phyloP scores from a whole-genome alignment of 2,113 vertebrate genomes.

The Athene cunicularia region DNA sequence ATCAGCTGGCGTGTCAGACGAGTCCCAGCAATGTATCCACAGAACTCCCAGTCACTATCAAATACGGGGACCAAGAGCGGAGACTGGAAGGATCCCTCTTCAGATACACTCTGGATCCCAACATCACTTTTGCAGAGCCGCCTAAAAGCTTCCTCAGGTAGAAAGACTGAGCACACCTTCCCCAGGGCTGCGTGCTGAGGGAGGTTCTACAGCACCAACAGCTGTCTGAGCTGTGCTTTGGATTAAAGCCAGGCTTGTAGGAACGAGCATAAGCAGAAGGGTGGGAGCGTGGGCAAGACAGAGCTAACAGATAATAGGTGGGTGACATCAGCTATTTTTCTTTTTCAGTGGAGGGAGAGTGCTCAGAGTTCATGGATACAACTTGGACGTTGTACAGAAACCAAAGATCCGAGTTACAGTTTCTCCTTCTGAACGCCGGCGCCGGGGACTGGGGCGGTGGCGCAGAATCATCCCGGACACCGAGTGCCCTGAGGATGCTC shows the following conservation, averaged over 20 bases:
- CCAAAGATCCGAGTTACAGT: constrained; percentile 88
- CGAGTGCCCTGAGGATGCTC: constrained; percentile 70
- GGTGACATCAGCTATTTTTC: not conserved
- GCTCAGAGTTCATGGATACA: constrained; percentile 85
- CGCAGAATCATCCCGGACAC: constrained; percentile 78
- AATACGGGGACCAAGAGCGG: constrained; percentile 82
- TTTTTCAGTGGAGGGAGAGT: constrained; percentile 88
- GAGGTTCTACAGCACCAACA: not conserved
- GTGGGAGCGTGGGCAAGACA: not conserved
- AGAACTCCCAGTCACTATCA: constrained; percentile 81
- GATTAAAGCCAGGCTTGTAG: not conserved
- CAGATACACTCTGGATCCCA: constrained; percentile 88
- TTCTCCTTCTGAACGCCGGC: constrained; percentile 60
- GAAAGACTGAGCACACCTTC: not conserved
- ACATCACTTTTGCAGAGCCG: constrained; percentile 85
- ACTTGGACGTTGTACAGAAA: constrained; percentile 92
- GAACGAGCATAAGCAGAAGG: not conserved
- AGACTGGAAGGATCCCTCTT: constrained; percentile 78
- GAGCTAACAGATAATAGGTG: not conserved
- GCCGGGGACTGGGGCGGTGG: constrained; percentile 64
- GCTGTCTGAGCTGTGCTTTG: not conserved
- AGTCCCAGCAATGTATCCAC: constrained; percentile 79
- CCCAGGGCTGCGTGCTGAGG: not conserved
- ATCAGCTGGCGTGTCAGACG: constrained; percentile 84
- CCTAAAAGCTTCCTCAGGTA: constrained; percentile 91